phyloP scores from a whole-genome alignment of 2,113 vertebrate species.

The Thalassarche chlororhynchos region DNA sequence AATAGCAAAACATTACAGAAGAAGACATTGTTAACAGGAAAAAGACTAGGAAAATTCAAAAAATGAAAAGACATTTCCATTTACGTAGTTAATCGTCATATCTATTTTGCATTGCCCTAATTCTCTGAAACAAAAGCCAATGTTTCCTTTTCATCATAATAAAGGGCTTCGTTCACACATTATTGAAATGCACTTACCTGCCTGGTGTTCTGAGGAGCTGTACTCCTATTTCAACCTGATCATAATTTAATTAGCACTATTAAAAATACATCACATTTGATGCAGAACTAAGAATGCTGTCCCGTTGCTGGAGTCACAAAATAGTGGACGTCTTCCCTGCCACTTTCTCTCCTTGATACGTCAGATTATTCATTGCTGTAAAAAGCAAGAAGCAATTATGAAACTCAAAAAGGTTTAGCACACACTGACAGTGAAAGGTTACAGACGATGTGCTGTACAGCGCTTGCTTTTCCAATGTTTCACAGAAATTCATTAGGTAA shows the following conservation, averaged over 20 bases:
- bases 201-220: not conserved
- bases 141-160: not conserved
- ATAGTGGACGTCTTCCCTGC: not conserved
- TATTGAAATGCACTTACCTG: not conserved
- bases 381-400: not conserved
- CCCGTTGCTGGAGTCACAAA: not conserved
- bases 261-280: not conserved
- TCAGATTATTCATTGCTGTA: not conserved
- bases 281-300: not conserved
- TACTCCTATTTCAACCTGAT: not conserved
- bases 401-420: not conserved
- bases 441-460: accelerated
- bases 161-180: not conserved
- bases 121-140: not conserved
- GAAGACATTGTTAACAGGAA: not conserved
- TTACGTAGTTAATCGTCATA: not conserved
- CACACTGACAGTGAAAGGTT: not conserved
- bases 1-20: not conserved
- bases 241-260: not conserved
- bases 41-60: not conserved
- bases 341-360: not conserved
- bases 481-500: not conserved
- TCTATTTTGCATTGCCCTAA: not conserved
- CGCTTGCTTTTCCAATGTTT: not conserved
- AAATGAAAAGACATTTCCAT: not conserved